phyloP scores from a whole-genome alignment of 2,113 vertebrate genomes.

The Triplophysa tibetana region DNA sequence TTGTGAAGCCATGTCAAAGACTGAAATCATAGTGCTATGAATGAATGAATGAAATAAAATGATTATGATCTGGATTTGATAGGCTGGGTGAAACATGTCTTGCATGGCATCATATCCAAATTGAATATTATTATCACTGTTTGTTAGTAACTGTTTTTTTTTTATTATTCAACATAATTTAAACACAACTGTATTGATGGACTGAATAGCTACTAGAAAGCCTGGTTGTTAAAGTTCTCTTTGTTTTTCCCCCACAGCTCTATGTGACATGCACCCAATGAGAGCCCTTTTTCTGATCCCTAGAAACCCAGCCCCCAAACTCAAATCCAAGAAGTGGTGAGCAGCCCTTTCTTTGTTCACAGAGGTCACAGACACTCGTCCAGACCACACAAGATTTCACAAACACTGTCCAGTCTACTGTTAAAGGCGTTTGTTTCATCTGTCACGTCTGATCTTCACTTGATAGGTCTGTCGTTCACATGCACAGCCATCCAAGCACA shows the following conservation, averaged over 20 bases:
- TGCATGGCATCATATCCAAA: too few relatives aligned
- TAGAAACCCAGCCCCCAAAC: conserved; percentile 88
- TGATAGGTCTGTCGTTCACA: conserved; percentile 1
- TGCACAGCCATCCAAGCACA: background rate
- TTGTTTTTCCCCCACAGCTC: conserved; percentile 74
- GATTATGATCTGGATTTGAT: too few relatives aligned
- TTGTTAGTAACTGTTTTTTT: too few relatives aligned
- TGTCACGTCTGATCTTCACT: background rate
- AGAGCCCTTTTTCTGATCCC: conserved; percentile 97
- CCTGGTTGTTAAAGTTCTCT: conserved; percentile 1
- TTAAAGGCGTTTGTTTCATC: conserved; percentile 9
- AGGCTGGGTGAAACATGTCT: too few relatives aligned
- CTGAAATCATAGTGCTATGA: too few relatives aligned
- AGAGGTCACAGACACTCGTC: background rate
- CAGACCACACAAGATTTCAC: conserved; percentile 11
- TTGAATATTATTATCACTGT: too few relatives aligned
- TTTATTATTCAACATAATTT: too few relatives aligned
- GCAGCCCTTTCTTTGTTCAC: conserved; percentile 49
- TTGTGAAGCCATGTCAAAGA: too few relatives aligned
- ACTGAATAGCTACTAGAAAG: background rate
- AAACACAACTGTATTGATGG: background rate
- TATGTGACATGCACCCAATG: conserved; percentile 98
- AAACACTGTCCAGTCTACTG: conserved; percentile 10
- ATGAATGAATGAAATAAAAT: too few relatives aligned
- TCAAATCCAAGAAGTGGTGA: conserved; percentile 98